Percentiles rank a stretch among this genome's conserved stretches.
Conservation (phyloP, 2,888 invertebrate species). For the Zaprionus lineosus region DNA sequence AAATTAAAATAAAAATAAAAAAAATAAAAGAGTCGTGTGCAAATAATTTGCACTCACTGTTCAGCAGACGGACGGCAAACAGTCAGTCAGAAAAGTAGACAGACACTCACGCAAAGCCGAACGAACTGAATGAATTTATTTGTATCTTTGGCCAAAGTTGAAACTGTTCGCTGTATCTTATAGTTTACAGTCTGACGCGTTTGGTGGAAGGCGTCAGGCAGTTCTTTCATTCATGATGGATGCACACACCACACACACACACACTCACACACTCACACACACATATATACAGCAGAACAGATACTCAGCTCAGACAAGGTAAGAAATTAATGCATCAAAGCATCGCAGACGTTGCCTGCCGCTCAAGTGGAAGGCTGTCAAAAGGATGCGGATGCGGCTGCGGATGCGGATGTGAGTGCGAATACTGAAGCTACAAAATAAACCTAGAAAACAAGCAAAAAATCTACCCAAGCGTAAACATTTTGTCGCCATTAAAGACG, state of each 20-base stretch:
- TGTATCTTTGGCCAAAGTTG: conserved; percentile 20
- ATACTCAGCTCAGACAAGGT: conserved; percentile 35
- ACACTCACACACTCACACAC: not conserved
- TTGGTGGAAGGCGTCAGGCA: conserved; percentile 21
- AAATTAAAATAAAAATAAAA: too few species aligned
- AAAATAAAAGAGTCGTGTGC: too few species aligned
- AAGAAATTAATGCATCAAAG: conserved; percentile 78
- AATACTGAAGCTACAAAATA: conserved; percentile 8
- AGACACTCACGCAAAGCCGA: conserved; percentile 7
- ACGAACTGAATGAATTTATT: conserved; percentile 10
- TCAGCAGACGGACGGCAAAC: conserved; percentile 3
- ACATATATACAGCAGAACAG: too few species aligned
- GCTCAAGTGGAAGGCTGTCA: conserved; percentile 64
- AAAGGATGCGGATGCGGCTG: conserved; percentile 6
- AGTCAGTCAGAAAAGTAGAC: conserved; percentile 8
- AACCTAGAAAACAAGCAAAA: too few species aligned
- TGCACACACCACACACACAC: conserved; percentile 46
- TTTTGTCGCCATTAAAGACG: conserved; percentile 49
- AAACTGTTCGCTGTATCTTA: conserved; percentile 54
- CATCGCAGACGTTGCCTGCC: conserved; percentile 48
- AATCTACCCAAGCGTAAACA: conserved; percentile 57
- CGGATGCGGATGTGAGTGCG: conserved; percentile 1
- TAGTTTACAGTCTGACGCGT: conserved; percentile 80
- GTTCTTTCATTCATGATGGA: conserved; percentile 71
- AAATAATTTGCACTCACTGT: conserved; percentile 59